Percentiles rank a stretch among this genome's conserved stretches.
These are phyloP conservation scores for Corythornis leucogaster DNA, from an alignment of 2,797 vertebrate genomes.

Conservation along the genomic window DNA sequence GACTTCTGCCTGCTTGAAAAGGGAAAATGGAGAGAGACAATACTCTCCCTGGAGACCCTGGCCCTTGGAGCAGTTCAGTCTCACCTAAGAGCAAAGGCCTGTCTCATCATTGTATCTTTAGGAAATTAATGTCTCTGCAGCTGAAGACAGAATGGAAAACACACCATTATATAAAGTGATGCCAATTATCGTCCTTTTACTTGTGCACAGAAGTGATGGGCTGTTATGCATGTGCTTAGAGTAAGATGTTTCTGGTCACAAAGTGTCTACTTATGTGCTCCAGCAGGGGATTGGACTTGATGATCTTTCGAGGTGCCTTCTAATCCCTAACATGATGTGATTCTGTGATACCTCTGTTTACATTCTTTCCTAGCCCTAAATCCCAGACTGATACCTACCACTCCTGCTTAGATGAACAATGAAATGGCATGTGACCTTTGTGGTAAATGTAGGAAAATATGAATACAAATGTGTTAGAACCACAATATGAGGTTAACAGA, in stretches of 20 bases:
- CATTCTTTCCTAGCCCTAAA: background rate
- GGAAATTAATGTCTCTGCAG: conserved; percentile 4
- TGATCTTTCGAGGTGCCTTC: too few relatives aligned
- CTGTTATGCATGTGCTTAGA: fast-evolving
- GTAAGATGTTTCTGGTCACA: background rate
- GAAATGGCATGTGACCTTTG: background rate
- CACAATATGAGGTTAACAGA: background rate
- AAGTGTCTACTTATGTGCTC: background rate
- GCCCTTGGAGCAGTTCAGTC: background rate
- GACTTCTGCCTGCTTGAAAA: background rate
- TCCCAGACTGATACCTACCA: background rate
- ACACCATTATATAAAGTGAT: background rate
- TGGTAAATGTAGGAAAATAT: background rate
- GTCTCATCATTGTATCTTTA: background rate
- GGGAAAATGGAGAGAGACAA: background rate
- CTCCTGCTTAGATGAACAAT: background rate
- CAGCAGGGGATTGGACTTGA: too few relatives aligned
- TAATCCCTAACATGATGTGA: too few relatives aligned
- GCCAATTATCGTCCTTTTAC: background rate
- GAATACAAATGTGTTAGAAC: background rate
- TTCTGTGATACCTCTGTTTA: background rate
- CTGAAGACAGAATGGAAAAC: background rate
- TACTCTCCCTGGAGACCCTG: background rate
- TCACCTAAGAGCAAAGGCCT: background rate
- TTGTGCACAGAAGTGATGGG: background rate